Conservation (phyloP, 2,797 vertebrate species). For the Pygocentrus nattereri region DNA sequence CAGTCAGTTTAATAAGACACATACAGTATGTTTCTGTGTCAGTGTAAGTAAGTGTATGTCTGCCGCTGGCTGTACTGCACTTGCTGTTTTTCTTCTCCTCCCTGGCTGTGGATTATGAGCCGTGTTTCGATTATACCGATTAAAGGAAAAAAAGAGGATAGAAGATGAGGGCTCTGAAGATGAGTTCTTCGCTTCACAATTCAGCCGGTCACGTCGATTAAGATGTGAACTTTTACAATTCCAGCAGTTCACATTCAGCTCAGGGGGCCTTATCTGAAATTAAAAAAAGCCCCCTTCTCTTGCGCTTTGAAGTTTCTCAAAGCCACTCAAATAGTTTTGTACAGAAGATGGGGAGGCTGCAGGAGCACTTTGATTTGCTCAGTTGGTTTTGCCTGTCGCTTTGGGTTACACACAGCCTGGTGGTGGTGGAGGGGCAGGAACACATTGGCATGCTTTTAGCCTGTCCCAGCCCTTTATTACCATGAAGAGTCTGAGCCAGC, state of each 20-base stretch:
- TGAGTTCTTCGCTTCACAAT: constrained; percentile 74
- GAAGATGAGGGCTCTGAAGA: constrained; percentile 69
- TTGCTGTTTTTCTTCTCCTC: constrained; percentile 12
- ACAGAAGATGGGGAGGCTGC: constrained; percentile 73
- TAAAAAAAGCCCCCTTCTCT: constrained; percentile 74
- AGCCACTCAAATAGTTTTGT: constrained; percentile 78
- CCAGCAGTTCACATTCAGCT: constrained; percentile 79
- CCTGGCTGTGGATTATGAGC: constrained; percentile 44
- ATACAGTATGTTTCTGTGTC: constrained; percentile 51
- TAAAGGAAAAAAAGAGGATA: constrained; percentile 47
- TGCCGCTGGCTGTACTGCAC: constrained; percentile 7
- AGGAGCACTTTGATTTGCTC: constrained; percentile 77
- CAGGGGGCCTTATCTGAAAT: constrained; percentile 82
- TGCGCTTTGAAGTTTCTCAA: constrained; percentile 79
- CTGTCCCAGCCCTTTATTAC: constrained; percentile 61
- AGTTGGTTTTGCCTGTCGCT: constrained; percentile 76
- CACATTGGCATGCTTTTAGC: constrained; percentile 63
- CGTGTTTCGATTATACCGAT: constrained; percentile 69
- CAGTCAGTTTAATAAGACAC: constrained; percentile 62
- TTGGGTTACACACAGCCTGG: constrained; percentile 72
- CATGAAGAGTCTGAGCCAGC: constrained; percentile 20
- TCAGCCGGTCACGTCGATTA: constrained; percentile 79
- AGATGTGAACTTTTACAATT: constrained; percentile 82
- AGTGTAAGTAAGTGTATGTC: constrained; percentile 58
- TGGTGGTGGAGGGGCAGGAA: constrained; percentile 26